Conservation (phyloP, 2,888 invertebrate species). For the Acronicta alni region DNA sequence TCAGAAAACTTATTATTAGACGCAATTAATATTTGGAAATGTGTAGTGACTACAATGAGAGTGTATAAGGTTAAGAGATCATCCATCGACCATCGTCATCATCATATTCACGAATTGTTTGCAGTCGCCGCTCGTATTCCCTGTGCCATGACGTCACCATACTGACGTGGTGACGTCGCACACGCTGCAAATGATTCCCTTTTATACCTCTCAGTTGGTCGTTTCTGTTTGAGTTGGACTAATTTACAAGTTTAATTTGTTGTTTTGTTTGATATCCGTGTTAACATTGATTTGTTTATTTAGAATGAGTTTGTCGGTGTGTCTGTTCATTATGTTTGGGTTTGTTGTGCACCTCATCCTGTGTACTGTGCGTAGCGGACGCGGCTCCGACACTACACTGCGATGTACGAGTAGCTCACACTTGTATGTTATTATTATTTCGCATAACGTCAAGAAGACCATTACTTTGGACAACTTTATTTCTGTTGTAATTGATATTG, state of each 20-base stretch:
- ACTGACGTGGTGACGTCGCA: constrained; percentile 9
- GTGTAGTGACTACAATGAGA: constrained; percentile 32
- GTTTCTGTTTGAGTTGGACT: constrained; percentile 63
- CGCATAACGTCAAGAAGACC: constrained; percentile 10
- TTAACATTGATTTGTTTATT: constrained; percentile 67
- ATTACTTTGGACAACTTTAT: constrained; percentile 20
- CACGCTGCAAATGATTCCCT: constrained; percentile 66
- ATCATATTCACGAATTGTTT: constrained; percentile 62
- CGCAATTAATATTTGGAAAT: background rate
- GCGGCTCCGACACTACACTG: background rate
- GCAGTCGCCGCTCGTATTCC: constrained; percentile 46
- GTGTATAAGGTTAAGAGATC: constrained; percentile 32
- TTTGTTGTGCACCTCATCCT: constrained; percentile 78
- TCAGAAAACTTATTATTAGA: too few relatives aligned
- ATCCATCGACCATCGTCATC: constrained; percentile 74
- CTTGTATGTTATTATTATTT: constrained; percentile 6
- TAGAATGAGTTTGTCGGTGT: constrained; percentile 70
- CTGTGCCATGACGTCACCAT: background rate
- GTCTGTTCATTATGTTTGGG: constrained; percentile 69
- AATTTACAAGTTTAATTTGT: constrained; percentile 57
- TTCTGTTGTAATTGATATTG: constrained; percentile 46
- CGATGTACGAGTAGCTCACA: constrained; percentile 2
- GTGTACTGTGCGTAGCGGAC: constrained; percentile 35
- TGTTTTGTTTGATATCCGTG: constrained; percentile 61
- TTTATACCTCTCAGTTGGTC: constrained; percentile 53